A percentile compares a stretch with the other conserved stretches of the same genome.
These are phyloP conservation scores for Sardina pilchardus DNA, from an alignment of 2,113 vertebrate genomes.

Conservation along the genomic window DNA sequence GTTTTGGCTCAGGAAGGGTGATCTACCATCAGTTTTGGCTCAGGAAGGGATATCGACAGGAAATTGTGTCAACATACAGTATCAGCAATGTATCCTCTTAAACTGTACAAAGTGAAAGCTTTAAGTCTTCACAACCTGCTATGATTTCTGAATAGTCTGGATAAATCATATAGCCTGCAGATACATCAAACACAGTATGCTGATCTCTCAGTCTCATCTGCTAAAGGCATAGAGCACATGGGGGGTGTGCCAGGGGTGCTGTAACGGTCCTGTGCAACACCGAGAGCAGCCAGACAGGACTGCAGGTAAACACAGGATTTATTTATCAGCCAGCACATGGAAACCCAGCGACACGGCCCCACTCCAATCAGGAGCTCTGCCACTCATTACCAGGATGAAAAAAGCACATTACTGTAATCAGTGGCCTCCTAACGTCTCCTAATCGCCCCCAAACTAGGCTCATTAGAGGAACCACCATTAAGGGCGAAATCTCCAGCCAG, in stretches of 20 bases:
- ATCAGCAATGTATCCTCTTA: neutral
- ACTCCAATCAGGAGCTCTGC: neutral
- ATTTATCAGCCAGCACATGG: neutral
- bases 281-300: neutral
- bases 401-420: slow-evolving; percentile 2
- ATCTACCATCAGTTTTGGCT: neutral
- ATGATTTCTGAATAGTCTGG: too few relatives aligned
- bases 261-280: neutral
- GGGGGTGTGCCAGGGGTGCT: too few relatives aligned
- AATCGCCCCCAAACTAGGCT: neutral
- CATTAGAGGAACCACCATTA: neutral
- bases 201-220: neutral
- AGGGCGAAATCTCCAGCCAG: neutral
- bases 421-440: neutral
- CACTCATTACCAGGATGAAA: neutral
- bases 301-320: neutral
- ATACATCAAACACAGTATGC: too few relatives aligned
- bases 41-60: too few relatives aligned
- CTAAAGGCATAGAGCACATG: neutral
- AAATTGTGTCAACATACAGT: neutral
- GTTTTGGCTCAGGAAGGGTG: neutral
- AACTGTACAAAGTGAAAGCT: neutral
- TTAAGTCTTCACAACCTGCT: neutral
- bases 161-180: too few relatives aligned
- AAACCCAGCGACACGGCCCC: neutral